Percentiles rank a stretch among this genome's conserved stretches.
Evolutionary conservation across 2,113 vertebrate genomes (phyloP).

Genomic region (Nicator chloris): DNA sequence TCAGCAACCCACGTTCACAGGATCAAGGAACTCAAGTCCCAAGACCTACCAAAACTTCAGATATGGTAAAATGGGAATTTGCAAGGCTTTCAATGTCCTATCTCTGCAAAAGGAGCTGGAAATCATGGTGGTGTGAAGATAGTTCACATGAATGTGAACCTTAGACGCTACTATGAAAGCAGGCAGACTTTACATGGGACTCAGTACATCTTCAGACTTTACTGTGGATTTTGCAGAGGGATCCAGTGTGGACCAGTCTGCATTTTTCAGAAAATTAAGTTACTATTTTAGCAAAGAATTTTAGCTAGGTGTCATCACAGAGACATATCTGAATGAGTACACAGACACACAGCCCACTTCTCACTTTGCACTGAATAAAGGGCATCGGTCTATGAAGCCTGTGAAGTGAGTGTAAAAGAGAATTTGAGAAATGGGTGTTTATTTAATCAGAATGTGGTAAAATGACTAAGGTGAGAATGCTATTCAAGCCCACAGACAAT

Average conservation of each 20-base stretch:
- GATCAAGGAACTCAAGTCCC: background rate
- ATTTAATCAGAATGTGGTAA: background rate
- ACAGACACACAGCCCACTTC: background rate
- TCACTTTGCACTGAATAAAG: background rate
- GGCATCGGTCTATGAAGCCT: background rate
- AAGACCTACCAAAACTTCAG: background rate
- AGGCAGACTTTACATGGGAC: background rate
- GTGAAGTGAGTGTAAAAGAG: background rate
- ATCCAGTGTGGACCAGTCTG: background rate
- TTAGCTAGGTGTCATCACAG: background rate
- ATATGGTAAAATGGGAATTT: background rate
- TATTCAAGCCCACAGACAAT: background rate
- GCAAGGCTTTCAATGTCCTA: background rate
- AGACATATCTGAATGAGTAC: background rate
- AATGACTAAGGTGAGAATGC: background rate
- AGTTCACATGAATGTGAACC: background rate
- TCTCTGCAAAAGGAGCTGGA: background rate
- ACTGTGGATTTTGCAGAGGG: background rate
- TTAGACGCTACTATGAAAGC: background rate
- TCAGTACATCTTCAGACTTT: background rate
- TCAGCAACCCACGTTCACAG: background rate
- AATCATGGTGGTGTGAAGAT: background rate
- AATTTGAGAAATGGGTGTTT: background rate
- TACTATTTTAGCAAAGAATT: background rate
- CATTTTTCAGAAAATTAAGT: background rate